Evolutionary conservation across 2,888 invertebrate species (phyloP).

Genomic region (Melanostoma scalare): DNA sequence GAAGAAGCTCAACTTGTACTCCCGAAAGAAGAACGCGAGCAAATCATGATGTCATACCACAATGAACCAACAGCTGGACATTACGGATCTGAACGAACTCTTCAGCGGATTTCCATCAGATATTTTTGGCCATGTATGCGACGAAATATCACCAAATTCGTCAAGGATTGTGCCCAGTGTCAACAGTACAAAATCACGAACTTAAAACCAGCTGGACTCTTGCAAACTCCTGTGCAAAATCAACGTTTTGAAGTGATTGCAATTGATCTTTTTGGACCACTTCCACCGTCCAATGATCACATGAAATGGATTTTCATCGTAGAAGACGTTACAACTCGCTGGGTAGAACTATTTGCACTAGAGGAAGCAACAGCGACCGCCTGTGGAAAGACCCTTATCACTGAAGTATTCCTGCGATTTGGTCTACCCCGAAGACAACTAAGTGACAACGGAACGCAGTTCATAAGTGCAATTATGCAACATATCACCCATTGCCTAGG

Average conservation of each 20-base stretch:
- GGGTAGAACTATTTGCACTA: constrained; percentile 76
- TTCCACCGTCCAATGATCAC: constrained; percentile 45
- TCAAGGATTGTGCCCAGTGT: not conserved
- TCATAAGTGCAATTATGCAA: constrained; percentile 78
- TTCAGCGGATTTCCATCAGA: constrained; percentile 9
- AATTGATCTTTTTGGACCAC: not conserved
- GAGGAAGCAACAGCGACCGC: too few relatives aligned
- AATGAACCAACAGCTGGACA: constrained; percentile 71
- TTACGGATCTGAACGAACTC: constrained; percentile 17
- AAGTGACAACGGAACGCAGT: constrained; percentile 79
- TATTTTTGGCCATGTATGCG: constrained; percentile 64
- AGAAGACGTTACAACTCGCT: constrained; percentile 32
- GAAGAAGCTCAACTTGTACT: not conserved
- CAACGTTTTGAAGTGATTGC: constrained; percentile 67
- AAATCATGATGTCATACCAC: constrained; percentile 7
- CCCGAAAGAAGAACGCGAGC: not conserved
- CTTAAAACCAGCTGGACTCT: constrained; percentile 66
- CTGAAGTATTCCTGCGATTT: constrained; percentile 78
- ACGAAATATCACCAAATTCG: constrained; percentile 30
- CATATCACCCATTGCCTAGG: constrained; percentile 69
- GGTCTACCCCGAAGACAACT: constrained; percentile 77
- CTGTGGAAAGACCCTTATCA: constrained; percentile 75
- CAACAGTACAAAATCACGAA: constrained; percentile 45
- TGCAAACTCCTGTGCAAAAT: constrained; percentile 32
- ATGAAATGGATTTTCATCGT: constrained; percentile 74